A percentile compares a stretch with the other conserved stretches of the same genome.
Evolutionary conservation across 2,113 vertebrate genomes (phyloP).

Genomic region (Callionymus lyra): DNA sequence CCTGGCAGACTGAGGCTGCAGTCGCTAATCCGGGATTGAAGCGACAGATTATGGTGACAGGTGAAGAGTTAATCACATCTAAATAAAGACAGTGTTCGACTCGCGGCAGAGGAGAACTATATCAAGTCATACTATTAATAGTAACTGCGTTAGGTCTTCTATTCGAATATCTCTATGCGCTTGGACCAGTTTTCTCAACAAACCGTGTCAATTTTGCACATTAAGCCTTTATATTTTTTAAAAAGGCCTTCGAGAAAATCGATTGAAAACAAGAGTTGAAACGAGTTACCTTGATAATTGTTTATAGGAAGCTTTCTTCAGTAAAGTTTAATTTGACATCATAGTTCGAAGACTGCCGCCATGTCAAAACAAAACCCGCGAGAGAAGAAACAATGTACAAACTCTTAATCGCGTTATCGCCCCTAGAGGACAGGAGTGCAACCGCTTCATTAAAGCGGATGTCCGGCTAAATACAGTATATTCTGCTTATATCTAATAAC

Average conservation of each 20-base stretch:
- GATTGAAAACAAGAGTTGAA: too few species aligned
- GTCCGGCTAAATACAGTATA: too few species aligned
- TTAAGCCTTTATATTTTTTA: too few species aligned
- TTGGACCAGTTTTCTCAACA: too few species aligned
- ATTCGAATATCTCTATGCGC: not conserved
- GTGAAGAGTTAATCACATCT: slow-evolving; percentile 31
- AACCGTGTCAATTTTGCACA: too few species aligned
- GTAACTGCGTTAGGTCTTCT: not conserved
- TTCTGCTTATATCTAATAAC: too few species aligned
- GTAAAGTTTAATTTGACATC: slow-evolving; percentile 4
- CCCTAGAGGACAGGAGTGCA: not conserved
- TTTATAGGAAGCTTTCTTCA: not conserved
- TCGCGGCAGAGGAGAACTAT: not conserved
- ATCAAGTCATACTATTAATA: slow-evolving; percentile 8
- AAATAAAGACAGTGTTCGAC: slow-evolving; percentile 6
- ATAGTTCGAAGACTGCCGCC: slow-evolving; percentile 63
- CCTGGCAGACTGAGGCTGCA: slow-evolving; percentile 6
- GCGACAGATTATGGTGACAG: slow-evolving; percentile 31
- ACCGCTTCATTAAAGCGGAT: not conserved
- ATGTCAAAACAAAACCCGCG: slow-evolving; percentile 69
- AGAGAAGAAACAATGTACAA: slow-evolving; percentile 20
- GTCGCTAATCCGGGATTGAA: slow-evolving; percentile 39
- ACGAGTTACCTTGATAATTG: slow-evolving; percentile 22
- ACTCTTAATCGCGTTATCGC: not conserved
- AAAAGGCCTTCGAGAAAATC: too few species aligned